phyloP scores from a whole-genome alignment of 2,797 vertebrate species.

The Zonotrichia albicollis region DNA sequence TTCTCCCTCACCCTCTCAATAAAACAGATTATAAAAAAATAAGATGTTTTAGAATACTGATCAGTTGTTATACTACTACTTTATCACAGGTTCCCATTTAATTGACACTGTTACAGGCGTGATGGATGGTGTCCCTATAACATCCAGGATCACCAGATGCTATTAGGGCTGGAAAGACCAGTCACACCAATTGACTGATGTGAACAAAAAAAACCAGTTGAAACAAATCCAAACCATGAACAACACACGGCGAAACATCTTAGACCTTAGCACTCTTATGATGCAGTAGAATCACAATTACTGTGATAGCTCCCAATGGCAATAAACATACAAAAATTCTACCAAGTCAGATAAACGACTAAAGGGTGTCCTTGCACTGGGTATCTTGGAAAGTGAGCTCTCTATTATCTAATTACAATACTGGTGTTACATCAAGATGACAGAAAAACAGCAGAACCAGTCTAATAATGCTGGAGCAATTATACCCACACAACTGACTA shows the following conservation, averaged over 20 bases:
- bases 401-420: neutral
- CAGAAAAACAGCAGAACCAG: neutral
- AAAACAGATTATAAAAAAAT: conserved; percentile 67
- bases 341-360: neutral
- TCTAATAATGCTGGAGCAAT: neutral
- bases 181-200: neutral
- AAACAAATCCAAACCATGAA: neutral
- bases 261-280: neutral
- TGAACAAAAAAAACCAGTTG: neutral
- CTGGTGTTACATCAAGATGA: neutral
- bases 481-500: conserved; percentile 6
- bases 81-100: conserved; percentile 1
- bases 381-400: neutral
- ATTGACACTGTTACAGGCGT: neutral
- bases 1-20: conserved; percentile 30
- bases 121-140: neutral
- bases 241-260: neutral
- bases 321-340: neutral
- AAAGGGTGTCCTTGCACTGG: neutral
- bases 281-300: neutral
- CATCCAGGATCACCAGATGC: neutral
- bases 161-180: neutral
- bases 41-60: conserved; percentile 62
- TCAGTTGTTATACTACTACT: conserved; percentile 45
- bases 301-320: conserved; percentile 12